These are phyloP conservation scores for Phoeniculus purpureus DNA, from an alignment of 2,797 vertebrate species.

Conservation along the genomic window DNA sequence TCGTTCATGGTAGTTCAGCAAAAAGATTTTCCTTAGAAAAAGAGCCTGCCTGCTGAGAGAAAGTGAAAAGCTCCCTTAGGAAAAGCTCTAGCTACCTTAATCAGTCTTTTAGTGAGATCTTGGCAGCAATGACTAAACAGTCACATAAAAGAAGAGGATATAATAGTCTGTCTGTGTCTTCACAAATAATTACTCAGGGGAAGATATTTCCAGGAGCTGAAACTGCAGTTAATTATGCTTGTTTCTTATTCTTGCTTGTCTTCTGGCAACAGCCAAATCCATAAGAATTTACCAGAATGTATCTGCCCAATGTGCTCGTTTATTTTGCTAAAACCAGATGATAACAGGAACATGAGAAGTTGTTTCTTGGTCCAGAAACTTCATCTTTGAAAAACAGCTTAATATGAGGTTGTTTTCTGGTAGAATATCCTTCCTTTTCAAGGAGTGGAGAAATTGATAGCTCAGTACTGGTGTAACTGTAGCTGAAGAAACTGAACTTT, in stretches of 20 bases:
- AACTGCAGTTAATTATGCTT: slow-evolving; percentile 40
- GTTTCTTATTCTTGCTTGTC: slow-evolving; percentile 21
- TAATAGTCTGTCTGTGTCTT: slow-evolving; percentile 53
- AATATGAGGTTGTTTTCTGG: neutral
- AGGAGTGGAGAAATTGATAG: neutral
- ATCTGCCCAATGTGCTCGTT: neutral
- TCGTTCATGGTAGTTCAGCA: neutral
- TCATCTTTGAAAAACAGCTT: neutral
- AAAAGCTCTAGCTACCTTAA: slow-evolving; percentile 48
- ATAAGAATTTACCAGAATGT: neutral
- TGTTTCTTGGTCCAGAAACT: neutral
- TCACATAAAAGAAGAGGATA: slow-evolving; percentile 40
- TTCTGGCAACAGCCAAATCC: slow-evolving; percentile 12
- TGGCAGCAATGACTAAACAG: slow-evolving; percentile 55
- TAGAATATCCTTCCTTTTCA: neutral
- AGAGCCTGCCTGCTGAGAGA: neutral
- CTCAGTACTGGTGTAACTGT: neutral
- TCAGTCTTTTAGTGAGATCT: slow-evolving; percentile 50
- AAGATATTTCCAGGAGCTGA: slow-evolving; percentile 35
- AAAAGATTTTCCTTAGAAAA: neutral
- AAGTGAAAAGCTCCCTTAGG: slow-evolving; percentile 29
- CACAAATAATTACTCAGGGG: slow-evolving; percentile 42
- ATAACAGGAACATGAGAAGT: neutral
- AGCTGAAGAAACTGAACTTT: neutral
- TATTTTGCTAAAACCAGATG: neutral